Conservation (phyloP, 1,140 invertebrate genomes). For the Forficula auricularia region DNA sequence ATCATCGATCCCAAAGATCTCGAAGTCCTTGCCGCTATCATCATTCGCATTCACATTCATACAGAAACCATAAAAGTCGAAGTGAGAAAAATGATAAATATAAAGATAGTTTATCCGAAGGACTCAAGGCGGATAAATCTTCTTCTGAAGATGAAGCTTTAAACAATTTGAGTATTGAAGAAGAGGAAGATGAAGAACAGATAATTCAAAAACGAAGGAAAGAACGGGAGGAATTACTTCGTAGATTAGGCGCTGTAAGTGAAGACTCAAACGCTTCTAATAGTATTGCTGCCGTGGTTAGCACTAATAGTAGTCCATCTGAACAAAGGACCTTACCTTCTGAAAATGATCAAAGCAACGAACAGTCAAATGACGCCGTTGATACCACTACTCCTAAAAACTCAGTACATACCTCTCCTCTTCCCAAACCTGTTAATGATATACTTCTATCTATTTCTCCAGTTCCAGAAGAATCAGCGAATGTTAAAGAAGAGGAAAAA, state of each 20-base stretch:
- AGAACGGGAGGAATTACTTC: conserved; percentile 63
- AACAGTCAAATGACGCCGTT: conserved; percentile 17
- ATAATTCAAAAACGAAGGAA: conserved; percentile 81
- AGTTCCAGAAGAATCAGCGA: conserved; percentile 19
- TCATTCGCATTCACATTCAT: background rate
- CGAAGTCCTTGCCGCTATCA: background rate
- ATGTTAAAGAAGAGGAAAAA: conserved; percentile 21
- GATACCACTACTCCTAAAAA: conserved; percentile 18
- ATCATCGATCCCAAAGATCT: conserved; percentile 15
- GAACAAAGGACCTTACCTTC: too few relatives aligned
- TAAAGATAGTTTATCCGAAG: conserved; percentile 72
- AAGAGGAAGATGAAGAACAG: conserved; percentile 85
- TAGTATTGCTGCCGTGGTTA: conserved; percentile 18
- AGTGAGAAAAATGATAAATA: conserved; percentile 42
- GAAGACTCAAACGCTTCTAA: conserved; percentile 38
- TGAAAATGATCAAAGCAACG: conserved; percentile 21
- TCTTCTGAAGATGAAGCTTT: conserved; percentile 31
- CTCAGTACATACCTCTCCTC: conserved; percentile 25
- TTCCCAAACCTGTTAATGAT: conserved; percentile 23
- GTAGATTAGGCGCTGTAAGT: conserved; percentile 39
- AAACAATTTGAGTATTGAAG: conserved; percentile 54
- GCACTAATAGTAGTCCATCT: too few relatives aligned
- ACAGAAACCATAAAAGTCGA: conserved; percentile 19
- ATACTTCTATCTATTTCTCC: conserved; percentile 14
- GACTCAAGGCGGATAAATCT: conserved; percentile 40